Base-by-base conservation (phyloP, 2,888 invertebrate genomes). In the Melangyna quadrimaculata region DNA sequence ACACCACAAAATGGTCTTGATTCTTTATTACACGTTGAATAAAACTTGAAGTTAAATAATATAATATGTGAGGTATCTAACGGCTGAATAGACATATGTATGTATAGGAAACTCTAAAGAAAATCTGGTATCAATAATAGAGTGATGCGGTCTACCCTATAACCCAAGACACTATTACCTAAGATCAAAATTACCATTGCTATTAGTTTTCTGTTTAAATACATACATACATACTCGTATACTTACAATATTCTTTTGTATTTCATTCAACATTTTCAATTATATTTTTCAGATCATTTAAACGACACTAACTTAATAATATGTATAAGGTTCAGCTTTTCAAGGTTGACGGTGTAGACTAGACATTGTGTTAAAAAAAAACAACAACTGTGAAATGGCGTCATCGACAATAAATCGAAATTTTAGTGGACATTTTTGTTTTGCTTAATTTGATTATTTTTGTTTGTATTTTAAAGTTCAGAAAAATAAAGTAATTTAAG, bases 301-400 rank as follows among this genome's bases (percentile, higher is more conserved):
- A 72, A 78, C 67, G 75, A 72, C 69, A 75, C 65, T 69, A 77
- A 67, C 70, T 51, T 71, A 67, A 63, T 55, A 59, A 57, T 40
- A 70, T 63, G 22, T 14, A n/a, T n/a, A n/a, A 43, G 61, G 75
- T 74, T 72, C 67, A 72, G 19, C 43, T 53, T 61, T 80, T 80
- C 84, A 84, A 84, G 84, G 84, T 67, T 84, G 61, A 72, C 59
- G 43, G 80, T 53, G 67, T 55, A 75, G 59, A 72, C 67, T 29
- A 73, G 43, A 65, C 24, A 37, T 45, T 35, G 35, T 14, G 17
- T 32, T 27, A 48, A 48, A n/a, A 48, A 5, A 22, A 57, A 40
- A 73, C 37, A 29, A 40, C 55, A 74, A 78, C 59, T 65, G 63
- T 65, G 78, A 75, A 67, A 81, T 81, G 83, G 79, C 79, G 83